phyloP scores from a whole-genome alignment of 2,888 invertebrate genomes.

The Thymelicus acteon region DNA sequence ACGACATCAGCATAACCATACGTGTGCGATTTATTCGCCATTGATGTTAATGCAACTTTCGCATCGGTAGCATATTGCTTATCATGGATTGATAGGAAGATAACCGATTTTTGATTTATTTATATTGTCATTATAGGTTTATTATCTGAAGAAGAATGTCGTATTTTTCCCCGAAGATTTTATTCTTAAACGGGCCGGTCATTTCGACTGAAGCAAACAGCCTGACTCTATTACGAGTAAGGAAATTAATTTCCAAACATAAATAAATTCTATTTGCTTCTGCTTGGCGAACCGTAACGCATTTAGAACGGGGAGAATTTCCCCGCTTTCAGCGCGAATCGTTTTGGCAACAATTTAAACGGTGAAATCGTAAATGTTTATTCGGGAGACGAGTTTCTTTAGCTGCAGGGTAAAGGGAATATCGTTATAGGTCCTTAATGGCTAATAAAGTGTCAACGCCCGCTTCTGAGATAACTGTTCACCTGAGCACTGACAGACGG shows the following conservation, averaged over 20 bases:
- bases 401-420: constrained; percentile 61
- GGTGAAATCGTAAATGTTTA: constrained; percentile 80
- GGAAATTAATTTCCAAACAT: constrained; percentile 79
- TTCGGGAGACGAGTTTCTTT: constrained; percentile 68
- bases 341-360: constrained; percentile 80
- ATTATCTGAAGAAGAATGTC: not conserved
- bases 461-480: constrained; percentile 68
- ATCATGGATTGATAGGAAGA: too few relatives aligned
- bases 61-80: too few relatives aligned
- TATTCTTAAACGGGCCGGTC: constrained; percentile 51
- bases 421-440: constrained; percentile 80
- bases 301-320: constrained; percentile 69
- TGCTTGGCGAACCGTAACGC: constrained; percentile 75
- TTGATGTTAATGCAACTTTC: too few relatives aligned
- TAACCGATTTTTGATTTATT: too few relatives aligned
- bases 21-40: too few relatives aligned
- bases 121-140: not conserved
- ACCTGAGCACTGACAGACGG: constrained; percentile 56
- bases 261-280: constrained; percentile 81
- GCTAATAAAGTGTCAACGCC: constrained; percentile 80
- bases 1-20: too few relatives aligned
- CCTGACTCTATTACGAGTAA: constrained; percentile 66
- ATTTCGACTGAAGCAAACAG: constrained; percentile 58
- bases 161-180: constrained; percentile 45
- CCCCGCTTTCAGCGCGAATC: constrained; percentile 67